Evolutionary conservation across 2,113 vertebrate species (phyloP), one percentile per base, ranked within the genome.

Genomic region (Cepphus grylle): DNA sequence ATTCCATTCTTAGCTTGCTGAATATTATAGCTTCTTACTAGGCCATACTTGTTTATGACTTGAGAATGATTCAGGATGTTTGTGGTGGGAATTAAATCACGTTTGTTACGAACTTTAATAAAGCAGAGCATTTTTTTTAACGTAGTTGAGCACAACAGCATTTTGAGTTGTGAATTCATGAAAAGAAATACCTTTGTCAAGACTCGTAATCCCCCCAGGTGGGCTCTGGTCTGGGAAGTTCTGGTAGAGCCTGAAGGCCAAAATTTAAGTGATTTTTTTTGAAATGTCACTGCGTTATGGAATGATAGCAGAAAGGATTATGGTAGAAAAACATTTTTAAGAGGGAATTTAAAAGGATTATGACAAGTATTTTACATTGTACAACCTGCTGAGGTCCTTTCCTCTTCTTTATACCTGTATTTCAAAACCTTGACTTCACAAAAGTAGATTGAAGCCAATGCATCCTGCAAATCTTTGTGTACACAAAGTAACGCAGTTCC

Each of bases 41-140:
- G 47, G 8, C 5, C 0, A 0, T 76, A 22, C 26, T 76, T 59
- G 5, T n/a, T 88, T 53, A 15, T 72, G 56, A 63, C 19, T 65
- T 82, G 34, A 79, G 49, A 79, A 65, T 47, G 27, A 55, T 72
- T 32, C 34, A 43, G 47, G 52, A 19, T 80, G 22, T 62, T 55
- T 70, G 18, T 78, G 23, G 38, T 82, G 22, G n/a, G 69, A 79
- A 59, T 67, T 26, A 81, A 78, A 61, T 56, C 32, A 45, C 0
- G 0, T 62, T 88, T 61, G 6, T 61, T 59, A 55, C 0, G 1
- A 52, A 38, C 7, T 66, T 76, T 1, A 42, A 8, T 55, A 71
- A 81, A 82, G 25, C 14, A 52, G 23, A 77, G 11, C 9, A 47
- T 65, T 74, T 86, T 7, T 59, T 89, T 85, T 45, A 90, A 45